Percentiles rank a stretch among this genome's conserved stretches.
Evolutionary conservation across 2,888 invertebrate species (phyloP).

Genomic region (Nasonia oneida): DNA sequence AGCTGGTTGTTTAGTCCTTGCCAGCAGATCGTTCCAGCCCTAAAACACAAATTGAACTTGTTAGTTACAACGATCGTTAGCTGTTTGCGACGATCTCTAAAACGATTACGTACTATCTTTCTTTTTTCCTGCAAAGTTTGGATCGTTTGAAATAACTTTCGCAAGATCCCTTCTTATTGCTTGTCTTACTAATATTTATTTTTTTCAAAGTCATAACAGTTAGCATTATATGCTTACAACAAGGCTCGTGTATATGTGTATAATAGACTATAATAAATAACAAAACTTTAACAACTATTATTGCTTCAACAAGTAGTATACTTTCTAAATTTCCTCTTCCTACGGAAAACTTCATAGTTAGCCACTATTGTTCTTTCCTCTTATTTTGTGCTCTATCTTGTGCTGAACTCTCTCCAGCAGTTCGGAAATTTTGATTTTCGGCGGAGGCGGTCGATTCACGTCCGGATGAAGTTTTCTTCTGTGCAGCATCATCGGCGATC

Average conservation of each 20-base stretch:
- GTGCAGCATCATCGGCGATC: conserved; percentile 76
- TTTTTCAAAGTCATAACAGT: neutral
- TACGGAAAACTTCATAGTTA: neutral
- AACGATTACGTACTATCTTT: conserved; percentile 10
- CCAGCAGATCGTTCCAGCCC: conserved; percentile 26
- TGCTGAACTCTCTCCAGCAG: conserved; percentile 73
- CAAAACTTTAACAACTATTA: conserved; percentile 14
- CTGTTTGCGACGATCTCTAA: neutral
- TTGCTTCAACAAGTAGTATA: neutral
- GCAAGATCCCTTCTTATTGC: neutral
- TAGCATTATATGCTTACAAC: conserved; percentile 2
- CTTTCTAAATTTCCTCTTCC: neutral
- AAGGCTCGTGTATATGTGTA: conserved; percentile 4
- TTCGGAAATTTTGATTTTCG: conserved; percentile 75
- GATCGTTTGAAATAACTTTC: conserved; percentile 19
- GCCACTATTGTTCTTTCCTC: conserved; percentile 67
- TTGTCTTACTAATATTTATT: conserved; percentile 8
- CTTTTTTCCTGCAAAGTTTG: conserved; percentile 1
- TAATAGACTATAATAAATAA: neutral
- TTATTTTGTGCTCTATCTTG: conserved; percentile 69
- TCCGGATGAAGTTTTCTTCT: conserved; percentile 73
- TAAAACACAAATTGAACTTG: conserved; percentile 51
- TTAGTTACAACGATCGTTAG: conserved; percentile 13
- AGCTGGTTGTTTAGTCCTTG: conserved; percentile 25
- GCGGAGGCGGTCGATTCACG: conserved; percentile 71